Evolutionary conservation across 2,888 invertebrate species (phyloP).

Genomic region (Megastigmus dorsalis): DNA sequence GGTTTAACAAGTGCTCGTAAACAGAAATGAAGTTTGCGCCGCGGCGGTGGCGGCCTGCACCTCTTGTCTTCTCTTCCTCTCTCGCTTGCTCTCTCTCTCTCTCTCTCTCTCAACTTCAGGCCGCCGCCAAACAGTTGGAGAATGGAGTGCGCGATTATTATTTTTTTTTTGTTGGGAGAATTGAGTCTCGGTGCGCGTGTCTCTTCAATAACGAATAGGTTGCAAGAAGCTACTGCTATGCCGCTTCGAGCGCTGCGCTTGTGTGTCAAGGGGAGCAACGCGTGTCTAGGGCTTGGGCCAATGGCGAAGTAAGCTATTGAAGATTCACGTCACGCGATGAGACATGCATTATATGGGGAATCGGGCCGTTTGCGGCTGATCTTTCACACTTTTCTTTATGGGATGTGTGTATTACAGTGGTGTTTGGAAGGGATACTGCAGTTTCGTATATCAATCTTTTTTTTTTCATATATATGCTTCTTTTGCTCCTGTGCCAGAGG

Average conservation of each 20-base stretch:
- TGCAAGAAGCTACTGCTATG: no score
- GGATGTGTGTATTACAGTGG: no score
- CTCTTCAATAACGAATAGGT: no score
- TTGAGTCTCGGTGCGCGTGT: neutral
- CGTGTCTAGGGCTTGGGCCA: constrained; percentile 37
- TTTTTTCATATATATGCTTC: no score
- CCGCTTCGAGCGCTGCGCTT: no score
- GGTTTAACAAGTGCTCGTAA: constrained; percentile 31
- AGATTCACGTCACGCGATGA: constrained; percentile 15
- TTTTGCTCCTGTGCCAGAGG: no score
- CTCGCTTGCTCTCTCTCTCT: constrained; percentile 2
- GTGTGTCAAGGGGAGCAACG: neutral
- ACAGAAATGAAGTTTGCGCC: constrained; percentile 33
- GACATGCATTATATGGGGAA: constrained; percentile 32
- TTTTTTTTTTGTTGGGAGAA: neutral
- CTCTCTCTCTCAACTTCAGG: neutral
- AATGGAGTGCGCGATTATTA: neutral
- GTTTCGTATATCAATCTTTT: neutral
- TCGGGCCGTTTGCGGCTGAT: constrained; percentile 25
- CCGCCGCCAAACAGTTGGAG: no score
- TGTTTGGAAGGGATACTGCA: no score
- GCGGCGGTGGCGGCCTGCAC: no score
- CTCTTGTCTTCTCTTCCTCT: constrained; percentile 9
- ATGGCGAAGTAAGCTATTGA: constrained; percentile 22
- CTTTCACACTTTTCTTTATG: constrained; percentile 7